These are phyloP conservation scores for Henicopernis longicauda DNA, from an alignment of 2,113 vertebrate species.

Conservation along the genomic window DNA sequence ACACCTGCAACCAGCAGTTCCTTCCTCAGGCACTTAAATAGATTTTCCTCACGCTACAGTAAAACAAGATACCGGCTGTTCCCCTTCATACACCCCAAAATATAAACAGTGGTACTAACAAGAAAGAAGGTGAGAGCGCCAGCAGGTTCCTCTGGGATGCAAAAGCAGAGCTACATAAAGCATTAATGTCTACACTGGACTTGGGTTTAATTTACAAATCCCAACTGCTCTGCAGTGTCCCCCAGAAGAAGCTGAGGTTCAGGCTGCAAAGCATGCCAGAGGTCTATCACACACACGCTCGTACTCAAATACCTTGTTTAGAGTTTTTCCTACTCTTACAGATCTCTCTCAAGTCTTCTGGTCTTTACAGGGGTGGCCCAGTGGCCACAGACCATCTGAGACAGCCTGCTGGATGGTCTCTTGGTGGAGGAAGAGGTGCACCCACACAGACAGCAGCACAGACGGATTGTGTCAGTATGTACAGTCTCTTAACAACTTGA, in stretches of 20 bases:
- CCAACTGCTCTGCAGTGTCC: not conserved
- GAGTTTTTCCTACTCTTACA: not conserved
- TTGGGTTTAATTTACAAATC: not conserved
- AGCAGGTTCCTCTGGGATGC: not conserved
- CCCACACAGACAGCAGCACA: not conserved
- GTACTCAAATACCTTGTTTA: not conserved
- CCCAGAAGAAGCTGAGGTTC: not conserved
- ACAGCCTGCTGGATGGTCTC: not conserved
- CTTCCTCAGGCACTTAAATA: slow-evolving; percentile 50
- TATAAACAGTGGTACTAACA: not conserved
- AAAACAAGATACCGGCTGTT: not conserved
- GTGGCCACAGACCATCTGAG: not conserved
- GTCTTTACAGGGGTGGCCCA: not conserved
- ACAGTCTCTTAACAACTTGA: not conserved
- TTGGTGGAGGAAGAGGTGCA: not conserved
- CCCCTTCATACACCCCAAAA: slow-evolving; percentile 36
- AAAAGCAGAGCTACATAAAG: not conserved
- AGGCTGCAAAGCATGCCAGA: not conserved
- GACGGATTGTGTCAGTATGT: not conserved
- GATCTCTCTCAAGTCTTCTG: not conserved
- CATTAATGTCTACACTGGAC: not conserved
- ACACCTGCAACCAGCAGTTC: slow-evolving; percentile 69
- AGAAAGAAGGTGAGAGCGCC: not conserved
- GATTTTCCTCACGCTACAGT: slow-evolving; percentile 16
- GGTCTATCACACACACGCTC: not conserved